These are phyloP conservation scores for Rhinatrema bivittatum DNA, from an alignment of 2,797 vertebrate species.

Conservation along the genomic window DNA sequence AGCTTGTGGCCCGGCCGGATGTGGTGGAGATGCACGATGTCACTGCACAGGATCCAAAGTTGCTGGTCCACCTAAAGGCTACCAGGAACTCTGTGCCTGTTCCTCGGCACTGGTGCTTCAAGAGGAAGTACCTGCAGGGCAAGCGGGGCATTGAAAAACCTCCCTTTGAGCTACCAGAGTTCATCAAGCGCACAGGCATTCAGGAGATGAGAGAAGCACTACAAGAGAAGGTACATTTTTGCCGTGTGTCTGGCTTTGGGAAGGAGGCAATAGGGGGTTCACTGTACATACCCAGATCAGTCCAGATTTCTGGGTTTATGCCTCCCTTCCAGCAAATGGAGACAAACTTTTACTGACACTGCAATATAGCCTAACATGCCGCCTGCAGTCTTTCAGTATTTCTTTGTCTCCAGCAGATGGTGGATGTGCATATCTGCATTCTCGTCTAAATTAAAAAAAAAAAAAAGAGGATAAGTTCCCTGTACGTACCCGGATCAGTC, in stretches of 20 bases:
- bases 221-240: slow-evolving; percentile 91
- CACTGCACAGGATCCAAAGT: slow-evolving; percentile 87
- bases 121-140: slow-evolving; percentile 89
- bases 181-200: slow-evolving; percentile 89
- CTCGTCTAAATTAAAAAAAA: no score
- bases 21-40: slow-evolving; percentile 96
- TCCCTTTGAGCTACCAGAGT: slow-evolving; percentile 86
- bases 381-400: no score
- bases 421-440: no score
- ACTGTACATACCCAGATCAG: no score
- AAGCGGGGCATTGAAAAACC: slow-evolving; percentile 95
- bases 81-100: slow-evolving; percentile 89
- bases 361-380: no score
- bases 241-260: neutral
- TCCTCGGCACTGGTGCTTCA: slow-evolving; percentile 93
- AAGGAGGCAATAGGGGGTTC: no score
- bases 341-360: no score
- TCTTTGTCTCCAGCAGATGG: no score
- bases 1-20: slow-evolving; percentile 85
- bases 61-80: slow-evolving; percentile 89
- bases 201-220: slow-evolving; percentile 94
- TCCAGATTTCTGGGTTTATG: no score
- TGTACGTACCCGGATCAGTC: no score
- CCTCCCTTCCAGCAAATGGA: no score
- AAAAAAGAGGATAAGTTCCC: no score